Evolutionary conservation across 2,797 vertebrate species (phyloP).

Genomic region (Hybognathus amarus): DNA sequence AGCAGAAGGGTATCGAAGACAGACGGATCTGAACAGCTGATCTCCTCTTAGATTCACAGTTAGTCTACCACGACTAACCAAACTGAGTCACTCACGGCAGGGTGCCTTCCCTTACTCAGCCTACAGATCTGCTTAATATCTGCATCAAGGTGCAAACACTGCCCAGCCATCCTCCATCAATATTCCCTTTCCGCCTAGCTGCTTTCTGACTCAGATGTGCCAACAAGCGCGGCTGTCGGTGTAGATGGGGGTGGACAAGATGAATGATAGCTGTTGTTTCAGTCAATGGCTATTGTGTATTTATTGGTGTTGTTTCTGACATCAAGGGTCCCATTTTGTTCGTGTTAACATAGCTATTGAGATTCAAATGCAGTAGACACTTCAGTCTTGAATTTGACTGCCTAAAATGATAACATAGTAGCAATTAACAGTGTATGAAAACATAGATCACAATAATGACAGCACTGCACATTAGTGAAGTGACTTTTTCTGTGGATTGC

Average conservation of each 20-base stretch:
- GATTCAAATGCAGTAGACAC: not conserved
- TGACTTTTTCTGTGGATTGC: not conserved
- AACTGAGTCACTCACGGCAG: constrained; percentile 54
- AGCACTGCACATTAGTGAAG: too few relatives aligned
- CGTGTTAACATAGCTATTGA: not conserved
- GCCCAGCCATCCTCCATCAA: constrained; percentile 43
- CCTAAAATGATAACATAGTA: not conserved
- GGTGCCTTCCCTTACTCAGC: constrained; percentile 47
- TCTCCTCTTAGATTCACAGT: constrained; percentile 52
- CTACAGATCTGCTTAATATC: constrained; percentile 41
- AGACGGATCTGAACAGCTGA: constrained; percentile 48
- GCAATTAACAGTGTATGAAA: not conserved
- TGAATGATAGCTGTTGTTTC: constrained; percentile 47
- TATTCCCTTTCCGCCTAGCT: constrained; percentile 50
- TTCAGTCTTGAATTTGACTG: not conserved
- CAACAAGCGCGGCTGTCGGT: constrained; percentile 6
- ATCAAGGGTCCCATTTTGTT: not conserved
- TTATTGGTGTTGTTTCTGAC: not conserved
- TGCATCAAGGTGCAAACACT: constrained; percentile 35
- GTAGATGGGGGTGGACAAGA: constrained; percentile 42
- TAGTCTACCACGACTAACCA: constrained; percentile 27
- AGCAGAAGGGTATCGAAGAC: constrained; percentile 3
- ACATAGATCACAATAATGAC: not conserved
- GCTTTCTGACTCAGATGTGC: constrained; percentile 35
- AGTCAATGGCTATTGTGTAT: constrained; percentile 35